Percentiles rank a stretch among this genome's conserved stretches.
These are phyloP conservation scores for Philaethria dido DNA, from an alignment of 2,888 invertebrate species.

Conservation along the genomic window DNA sequence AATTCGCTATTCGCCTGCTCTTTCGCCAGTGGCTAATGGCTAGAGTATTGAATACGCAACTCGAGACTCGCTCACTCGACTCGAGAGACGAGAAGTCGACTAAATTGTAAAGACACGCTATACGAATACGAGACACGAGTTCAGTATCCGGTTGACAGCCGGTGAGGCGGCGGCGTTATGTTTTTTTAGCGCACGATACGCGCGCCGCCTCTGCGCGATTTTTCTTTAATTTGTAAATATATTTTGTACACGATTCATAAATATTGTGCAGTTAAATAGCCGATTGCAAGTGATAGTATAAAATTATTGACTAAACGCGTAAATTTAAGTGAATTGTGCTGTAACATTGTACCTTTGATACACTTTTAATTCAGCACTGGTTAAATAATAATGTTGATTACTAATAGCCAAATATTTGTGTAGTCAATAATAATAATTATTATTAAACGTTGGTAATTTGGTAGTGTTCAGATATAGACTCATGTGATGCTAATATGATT, in stretches of 20 bases:
- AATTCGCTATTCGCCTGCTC: conserved; percentile 28
- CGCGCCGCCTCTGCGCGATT: conserved; percentile 80
- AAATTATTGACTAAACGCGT: conserved; percentile 42
- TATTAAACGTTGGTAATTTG: conserved; percentile 38
- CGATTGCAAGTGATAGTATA: conserved; percentile 49
- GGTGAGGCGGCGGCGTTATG: conserved; percentile 78
- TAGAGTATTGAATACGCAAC: conserved; percentile 55
- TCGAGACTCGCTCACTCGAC: conserved; percentile 52
- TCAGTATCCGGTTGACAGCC: conserved; percentile 83
- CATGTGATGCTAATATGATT: conserved; percentile 34
- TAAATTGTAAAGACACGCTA: conserved; percentile 26
- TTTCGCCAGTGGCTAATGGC: conserved; percentile 51
- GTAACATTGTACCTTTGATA: conserved; percentile 62
- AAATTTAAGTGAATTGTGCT: conserved; percentile 46
- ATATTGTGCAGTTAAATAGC: conserved; percentile 55
- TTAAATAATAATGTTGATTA: conserved; percentile 42
- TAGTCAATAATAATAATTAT: conserved; percentile 35
- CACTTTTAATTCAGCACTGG: conserved; percentile 53
- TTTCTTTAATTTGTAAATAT: conserved; percentile 71
- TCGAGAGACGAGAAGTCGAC: conserved; percentile 45
- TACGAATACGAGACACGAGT: conserved; percentile 51
- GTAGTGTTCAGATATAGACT: conserved; percentile 34
- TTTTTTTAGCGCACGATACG: conserved; percentile 57
- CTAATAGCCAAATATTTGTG: conserved; percentile 45
- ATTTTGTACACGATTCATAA: conserved; percentile 63